phyloP scores from a whole-genome alignment of 2,797 vertebrate species.

The Poeciliopsis presidionis region DNA sequence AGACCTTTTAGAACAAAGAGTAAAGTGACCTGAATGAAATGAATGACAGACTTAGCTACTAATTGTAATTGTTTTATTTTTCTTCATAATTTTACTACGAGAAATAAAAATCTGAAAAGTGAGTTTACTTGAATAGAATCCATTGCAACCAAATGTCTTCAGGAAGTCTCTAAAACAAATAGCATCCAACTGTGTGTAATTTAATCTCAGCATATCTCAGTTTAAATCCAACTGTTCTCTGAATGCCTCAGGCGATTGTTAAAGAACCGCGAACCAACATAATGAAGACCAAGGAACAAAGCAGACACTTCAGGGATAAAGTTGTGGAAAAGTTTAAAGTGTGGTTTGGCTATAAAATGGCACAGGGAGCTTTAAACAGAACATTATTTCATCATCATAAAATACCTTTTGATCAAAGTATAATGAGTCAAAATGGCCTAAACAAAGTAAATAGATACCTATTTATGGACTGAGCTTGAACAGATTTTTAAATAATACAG shows the following conservation, averaged over 20 bases:
- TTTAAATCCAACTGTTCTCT: background rate
- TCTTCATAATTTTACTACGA: background rate
- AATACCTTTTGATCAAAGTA: background rate
- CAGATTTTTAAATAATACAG: background rate
- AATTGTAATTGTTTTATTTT: background rate
- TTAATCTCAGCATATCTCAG: background rate
- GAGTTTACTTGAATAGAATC: background rate
- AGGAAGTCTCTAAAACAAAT: background rate
- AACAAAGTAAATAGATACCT: background rate
- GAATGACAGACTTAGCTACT: background rate
- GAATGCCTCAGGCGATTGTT: background rate
- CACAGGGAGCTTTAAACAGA: background rate
- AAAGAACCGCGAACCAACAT: background rate
- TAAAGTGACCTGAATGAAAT: background rate
- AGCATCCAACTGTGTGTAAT: background rate
- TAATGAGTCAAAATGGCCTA: background rate
- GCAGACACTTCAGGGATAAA: background rate
- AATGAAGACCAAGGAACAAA: background rate
- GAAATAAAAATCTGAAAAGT: background rate
- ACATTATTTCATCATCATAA: background rate
- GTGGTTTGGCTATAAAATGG: background rate
- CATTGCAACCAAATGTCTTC: background rate
- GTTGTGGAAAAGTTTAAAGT: background rate
- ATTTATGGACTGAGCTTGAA: background rate
- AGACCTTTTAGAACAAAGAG: background rate